Base-by-base conservation (phyloP, 2,797 vertebrate genomes). In the Benthosema pterotum region DNA sequence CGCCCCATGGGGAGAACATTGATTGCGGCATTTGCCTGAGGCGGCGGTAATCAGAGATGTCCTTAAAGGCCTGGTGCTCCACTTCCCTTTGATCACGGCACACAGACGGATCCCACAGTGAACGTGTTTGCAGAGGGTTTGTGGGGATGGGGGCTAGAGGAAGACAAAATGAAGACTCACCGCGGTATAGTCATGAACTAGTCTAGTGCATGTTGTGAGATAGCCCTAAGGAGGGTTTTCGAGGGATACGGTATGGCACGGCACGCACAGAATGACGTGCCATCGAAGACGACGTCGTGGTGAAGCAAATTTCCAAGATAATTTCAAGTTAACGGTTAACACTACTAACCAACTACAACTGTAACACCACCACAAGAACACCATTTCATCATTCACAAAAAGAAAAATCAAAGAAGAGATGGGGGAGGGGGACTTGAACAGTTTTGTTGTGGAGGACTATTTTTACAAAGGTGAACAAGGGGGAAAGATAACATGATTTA, bases 21-120 rank as follows among this genome's bases (percentile, higher is more conserved):
- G 74, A 67, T 56, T 58, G 57, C 62, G 66, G 69, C 72, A 60
- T 69, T 63, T 17, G 84, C 82, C 80, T 78, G 46, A 55, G 80
- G 86, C 82, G 48, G 54, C 48, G 49, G 84, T 82, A 87, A 88
- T 88, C 82, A 83, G 54, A 74, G 67, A 75, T 79, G 77, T 75
- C 81, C 71, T 80, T 71, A 57, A 69, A 77, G 59, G 48, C 63
- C 22, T 62, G 51, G 51, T 72, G 74, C 79, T 79, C 76, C 75
- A 52, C 60, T 74, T 61, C 61, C 51, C 72, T 88, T 84, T 86
- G 83, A 88, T 88, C 80, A 83, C 73, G 58, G 61, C 56, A 66
- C 78, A 74, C 66, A 69, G 72, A 79, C 67, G 66, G 79, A 79
- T 84, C 67, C 67, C 64, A 65, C 73, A 64, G 9, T 54, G 13